These are phyloP conservation scores for Donacobius atricapilla DNA, from an alignment of 2,113 vertebrate species.

Conservation along the genomic window DNA sequence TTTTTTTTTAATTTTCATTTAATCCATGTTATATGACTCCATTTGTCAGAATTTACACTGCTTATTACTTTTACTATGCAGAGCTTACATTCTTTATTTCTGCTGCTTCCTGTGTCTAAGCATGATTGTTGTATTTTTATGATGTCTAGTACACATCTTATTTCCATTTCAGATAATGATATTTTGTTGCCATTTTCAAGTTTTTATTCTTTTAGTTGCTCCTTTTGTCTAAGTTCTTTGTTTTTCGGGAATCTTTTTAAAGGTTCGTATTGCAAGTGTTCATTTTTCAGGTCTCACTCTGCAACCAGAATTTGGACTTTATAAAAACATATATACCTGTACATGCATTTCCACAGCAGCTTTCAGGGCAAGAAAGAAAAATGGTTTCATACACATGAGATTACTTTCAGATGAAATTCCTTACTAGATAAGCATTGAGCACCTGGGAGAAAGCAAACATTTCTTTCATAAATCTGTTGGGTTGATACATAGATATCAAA, in stretches of 20 bases:
- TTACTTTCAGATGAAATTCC: not conserved
- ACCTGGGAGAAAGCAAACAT: not conserved
- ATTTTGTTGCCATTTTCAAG: not conserved
- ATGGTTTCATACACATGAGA: not conserved
- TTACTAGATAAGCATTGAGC: not conserved
- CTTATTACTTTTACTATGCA: not conserved
- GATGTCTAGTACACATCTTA: not conserved
- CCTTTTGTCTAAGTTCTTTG: not conserved
- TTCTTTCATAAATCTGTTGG: not conserved
- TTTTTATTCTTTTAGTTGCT: not conserved
- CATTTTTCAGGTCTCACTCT: not conserved
- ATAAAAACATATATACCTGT: not conserved
- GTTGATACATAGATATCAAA: not conserved
- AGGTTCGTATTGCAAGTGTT: not conserved
- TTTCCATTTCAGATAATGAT: not conserved
- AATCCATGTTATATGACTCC: not conserved
- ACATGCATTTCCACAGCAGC: not conserved
- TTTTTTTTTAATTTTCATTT: not conserved
- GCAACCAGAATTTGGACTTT: not conserved
- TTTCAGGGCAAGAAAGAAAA: not conserved
- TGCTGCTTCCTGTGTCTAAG: not conserved
- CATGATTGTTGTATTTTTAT: not conserved
- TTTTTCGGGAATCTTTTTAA: not conserved
- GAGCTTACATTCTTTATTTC: not conserved
- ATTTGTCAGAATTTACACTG: not conserved